Conservation (phyloP, 2,113 vertebrate genomes). For the Penelope pileata region DNA sequence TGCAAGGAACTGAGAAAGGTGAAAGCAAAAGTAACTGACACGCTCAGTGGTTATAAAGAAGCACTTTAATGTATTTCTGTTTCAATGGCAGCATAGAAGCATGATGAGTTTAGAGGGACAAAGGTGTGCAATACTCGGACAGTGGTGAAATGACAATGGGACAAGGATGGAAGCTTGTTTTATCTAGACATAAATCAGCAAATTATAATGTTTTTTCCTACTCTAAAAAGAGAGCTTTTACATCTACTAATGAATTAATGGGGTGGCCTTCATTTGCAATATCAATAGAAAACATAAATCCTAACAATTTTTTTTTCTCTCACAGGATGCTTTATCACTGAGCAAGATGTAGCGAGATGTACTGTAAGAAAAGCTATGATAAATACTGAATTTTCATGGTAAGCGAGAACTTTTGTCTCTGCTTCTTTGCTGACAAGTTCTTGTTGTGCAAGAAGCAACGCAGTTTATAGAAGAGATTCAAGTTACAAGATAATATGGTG, state of each 20-base stretch:
- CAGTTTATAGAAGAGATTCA: background rate
- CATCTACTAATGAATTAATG: background rate
- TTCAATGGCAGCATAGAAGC: background rate
- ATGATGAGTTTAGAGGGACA: background rate
- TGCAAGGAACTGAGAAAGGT: background rate
- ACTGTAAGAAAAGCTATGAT: background rate
- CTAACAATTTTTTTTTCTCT: background rate
- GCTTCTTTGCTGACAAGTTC: background rate
- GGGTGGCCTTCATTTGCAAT: background rate
- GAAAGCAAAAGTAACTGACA: background rate
- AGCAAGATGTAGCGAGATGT: background rate
- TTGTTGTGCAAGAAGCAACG: background rate
- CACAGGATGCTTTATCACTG: background rate
- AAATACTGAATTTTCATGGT: background rate
- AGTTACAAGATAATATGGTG: background rate
- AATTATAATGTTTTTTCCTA: background rate
- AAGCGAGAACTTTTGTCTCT: background rate
- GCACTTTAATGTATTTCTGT: background rate
- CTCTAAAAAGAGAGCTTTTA: background rate
- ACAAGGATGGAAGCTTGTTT: background rate
- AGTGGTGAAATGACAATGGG: background rate
- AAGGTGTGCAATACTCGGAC: background rate
- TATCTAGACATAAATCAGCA: background rate
- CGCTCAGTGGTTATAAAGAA: background rate
- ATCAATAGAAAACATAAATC: background rate